Evolutionary conservation across 2,888 invertebrate species (phyloP).

Genomic region (Xestia xanthographa): DNA sequence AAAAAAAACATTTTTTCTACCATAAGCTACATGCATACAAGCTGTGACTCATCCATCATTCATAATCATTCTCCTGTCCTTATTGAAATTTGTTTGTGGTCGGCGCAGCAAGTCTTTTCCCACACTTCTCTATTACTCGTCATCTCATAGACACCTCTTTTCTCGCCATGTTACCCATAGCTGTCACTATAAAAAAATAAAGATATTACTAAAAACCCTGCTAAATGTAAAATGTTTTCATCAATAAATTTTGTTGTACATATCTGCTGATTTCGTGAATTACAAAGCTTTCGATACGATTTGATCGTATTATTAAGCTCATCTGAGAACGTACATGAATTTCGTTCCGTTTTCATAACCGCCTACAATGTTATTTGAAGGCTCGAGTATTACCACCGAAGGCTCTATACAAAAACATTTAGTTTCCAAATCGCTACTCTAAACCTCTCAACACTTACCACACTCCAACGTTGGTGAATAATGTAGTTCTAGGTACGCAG

Average conservation of each 20-base stretch:
- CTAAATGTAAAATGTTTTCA: not conserved
- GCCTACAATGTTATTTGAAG: conserved; percentile 12
- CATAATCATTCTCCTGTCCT: too few relatives aligned
- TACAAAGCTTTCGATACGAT: not conserved
- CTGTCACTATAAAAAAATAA: too few relatives aligned
- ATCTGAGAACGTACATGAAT: conserved; percentile 9
- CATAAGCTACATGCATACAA: too few relatives aligned
- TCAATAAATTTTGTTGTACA: not conserved
- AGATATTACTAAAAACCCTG: not conserved
- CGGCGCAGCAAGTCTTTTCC: too few relatives aligned
- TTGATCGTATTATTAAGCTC: not conserved
- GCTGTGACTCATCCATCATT: too few relatives aligned
- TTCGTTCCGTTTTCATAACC: not conserved
- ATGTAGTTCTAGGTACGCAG: conserved; percentile 53
- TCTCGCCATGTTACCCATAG: too few relatives aligned
- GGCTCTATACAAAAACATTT: not conserved
- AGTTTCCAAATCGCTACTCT: conserved; percentile 6
- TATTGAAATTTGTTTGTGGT: too few relatives aligned
- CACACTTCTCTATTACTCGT: too few relatives aligned
- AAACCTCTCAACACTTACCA: conserved; percentile 41
- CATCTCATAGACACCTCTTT: too few relatives aligned
- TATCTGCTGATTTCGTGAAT: not conserved
- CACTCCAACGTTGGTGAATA: conserved; percentile 60
- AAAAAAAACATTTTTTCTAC: too few relatives aligned
- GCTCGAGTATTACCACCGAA: not conserved